phyloP scores from a whole-genome alignment of 2,113 vertebrate genomes.

The Manacus vitellinus region DNA sequence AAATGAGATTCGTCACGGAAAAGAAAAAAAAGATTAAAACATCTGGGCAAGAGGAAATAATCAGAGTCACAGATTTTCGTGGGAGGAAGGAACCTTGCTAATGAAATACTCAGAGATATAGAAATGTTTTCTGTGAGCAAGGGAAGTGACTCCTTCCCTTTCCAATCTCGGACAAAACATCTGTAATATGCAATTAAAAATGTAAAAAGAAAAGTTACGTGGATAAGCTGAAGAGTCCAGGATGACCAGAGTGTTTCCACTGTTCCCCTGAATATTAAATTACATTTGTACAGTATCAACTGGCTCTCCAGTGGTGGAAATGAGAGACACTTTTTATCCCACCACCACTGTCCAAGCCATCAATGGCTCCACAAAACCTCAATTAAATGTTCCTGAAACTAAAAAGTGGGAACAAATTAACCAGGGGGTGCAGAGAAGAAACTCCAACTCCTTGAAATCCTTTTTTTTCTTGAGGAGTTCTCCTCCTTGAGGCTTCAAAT shows the following conservation, averaged over 20 bases:
- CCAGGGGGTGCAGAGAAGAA: background rate
- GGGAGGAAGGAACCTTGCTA: slow-evolving; percentile 46
- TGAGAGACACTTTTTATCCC: background rate
- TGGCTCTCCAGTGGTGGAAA: background rate
- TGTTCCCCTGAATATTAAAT: background rate
- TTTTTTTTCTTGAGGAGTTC: background rate
- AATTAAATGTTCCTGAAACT: background rate
- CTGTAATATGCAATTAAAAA: background rate
- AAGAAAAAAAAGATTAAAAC: slow-evolving; percentile 45
- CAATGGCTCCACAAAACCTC: background rate
- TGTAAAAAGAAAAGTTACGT: background rate
- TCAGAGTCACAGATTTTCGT: slow-evolving; percentile 22
- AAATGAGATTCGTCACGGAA: slow-evolving; percentile 23
- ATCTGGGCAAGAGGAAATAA: slow-evolving; percentile 46
- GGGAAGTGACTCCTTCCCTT: slow-evolving; percentile 7
- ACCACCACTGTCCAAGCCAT: background rate
- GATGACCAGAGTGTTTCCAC: background rate
- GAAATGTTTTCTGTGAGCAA: background rate
- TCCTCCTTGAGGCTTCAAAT: background rate
- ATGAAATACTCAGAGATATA: slow-evolving; percentile 25
- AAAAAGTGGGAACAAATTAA: background rate
- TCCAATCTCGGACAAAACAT: background rate
- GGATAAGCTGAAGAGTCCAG: background rate
- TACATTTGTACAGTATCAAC: background rate
- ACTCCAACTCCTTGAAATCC: background rate